phyloP scores from a whole-genome alignment of 2,888 invertebrate genomes.

The Mesorhabditis belari region DNA sequence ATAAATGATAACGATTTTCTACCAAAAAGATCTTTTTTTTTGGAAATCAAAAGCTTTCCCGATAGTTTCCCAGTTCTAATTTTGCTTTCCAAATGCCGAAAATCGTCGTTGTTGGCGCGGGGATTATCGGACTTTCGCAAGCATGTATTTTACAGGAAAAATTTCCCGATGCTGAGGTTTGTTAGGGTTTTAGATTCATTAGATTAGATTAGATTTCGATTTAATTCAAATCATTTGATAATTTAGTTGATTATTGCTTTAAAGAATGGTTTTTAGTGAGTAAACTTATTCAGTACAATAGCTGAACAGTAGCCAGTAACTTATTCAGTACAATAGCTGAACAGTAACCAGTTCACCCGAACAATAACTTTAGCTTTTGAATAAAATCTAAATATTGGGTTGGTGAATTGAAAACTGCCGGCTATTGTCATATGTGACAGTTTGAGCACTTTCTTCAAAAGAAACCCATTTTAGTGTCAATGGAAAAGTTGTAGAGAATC shows the following conservation, averaged over 20 bases:
- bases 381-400: no score
- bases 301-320: background rate
- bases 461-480: no score
- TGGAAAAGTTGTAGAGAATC: no score
- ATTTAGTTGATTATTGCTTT: no score
- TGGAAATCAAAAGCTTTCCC: no score
- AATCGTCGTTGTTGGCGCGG: conserved; percentile 28
- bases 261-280: no score
- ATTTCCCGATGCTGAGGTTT: conserved; percentile 13
- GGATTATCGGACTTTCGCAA: conserved; percentile 29
- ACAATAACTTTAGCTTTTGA: no score
- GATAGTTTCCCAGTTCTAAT: background rate
- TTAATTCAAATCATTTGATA: background rate
- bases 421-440: no score
- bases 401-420: no score
- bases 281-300: background rate
- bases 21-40: no score
- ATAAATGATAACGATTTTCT: no score
- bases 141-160: conserved; percentile 24
- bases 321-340: background rate
- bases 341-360: background rate
- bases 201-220: background rate
- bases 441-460: no score
- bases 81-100: conserved; percentile 1
- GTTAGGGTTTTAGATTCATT: background rate